Evolutionary conservation across 2,113 vertebrate species (phyloP), one percentile per base, ranked within the genome.

Genomic region (Megalops atlanticus): DNA sequence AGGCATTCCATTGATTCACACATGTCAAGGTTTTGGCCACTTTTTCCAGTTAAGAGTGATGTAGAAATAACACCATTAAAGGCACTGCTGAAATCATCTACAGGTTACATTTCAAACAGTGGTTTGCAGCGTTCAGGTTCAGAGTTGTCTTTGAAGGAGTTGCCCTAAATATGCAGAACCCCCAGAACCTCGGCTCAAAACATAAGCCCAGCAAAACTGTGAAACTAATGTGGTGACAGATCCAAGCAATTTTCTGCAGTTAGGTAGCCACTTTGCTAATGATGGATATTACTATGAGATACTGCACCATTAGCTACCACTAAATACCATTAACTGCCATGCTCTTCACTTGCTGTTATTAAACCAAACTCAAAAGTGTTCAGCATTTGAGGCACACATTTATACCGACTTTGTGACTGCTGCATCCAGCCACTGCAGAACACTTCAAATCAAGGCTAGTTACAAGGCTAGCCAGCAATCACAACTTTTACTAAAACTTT

Each of bases 1-100:
- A 64, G 58, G 24, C 58, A 58, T 58, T n/a, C 21, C 11, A 64
- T 64, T 64, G 58, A 64, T 64, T 64, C 58, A 64, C 58, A n/a
- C n/a, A n/a, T 27, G 58, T 64, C n/a, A 64, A 64, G 24, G 58
- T 27, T 64, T 64, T 64, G n/a, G 58, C 58, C 58, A 64, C 58
- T 24, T 58, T 58, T 24, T 64, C n/a, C 31, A 11, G 27, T 64
- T 11, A 64, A 64, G n/a, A 64, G n/a, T n/a, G 31, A 31, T 27
- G 31, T 64, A n/a, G 4, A 64, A 64, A 64, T 64, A 0, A 64
- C n/a, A 64, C 58, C n/a, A 64, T 31, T 64, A 31, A 64, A 64
- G 58, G n/a, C 58, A 64, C 58, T 31, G 24, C 58, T 64, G 31
- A 64, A 31, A 64, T 64, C n/a, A 24, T 64, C 31, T 64, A 64